Evolutionary conservation across 2,797 vertebrate species (phyloP).

Genomic region (Pteronotus mesoamericanus): DNA sequence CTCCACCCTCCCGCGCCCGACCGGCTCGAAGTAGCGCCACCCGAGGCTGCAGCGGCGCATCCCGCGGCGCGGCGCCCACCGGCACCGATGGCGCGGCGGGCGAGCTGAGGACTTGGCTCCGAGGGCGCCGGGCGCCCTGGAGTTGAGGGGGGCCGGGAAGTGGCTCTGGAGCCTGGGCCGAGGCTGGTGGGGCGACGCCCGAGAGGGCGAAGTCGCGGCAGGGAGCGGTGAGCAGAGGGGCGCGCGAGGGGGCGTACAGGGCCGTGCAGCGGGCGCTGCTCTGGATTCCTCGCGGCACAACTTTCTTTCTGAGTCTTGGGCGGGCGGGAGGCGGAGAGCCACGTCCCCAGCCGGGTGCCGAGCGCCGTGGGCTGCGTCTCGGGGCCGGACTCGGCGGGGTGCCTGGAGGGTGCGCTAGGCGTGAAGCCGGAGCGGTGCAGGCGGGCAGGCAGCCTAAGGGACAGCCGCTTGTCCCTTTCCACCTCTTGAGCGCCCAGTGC

Average conservation of each 20-base stretch:
- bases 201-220: slow-evolving; percentile 19
- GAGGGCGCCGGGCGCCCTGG: slow-evolving; percentile 56
- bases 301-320: not conserved
- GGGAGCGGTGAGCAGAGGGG: slow-evolving; percentile 44
- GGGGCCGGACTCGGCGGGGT: not conserved
- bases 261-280: not conserved
- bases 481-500: not conserved
- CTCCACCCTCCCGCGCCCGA: not conserved
- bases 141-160: slow-evolving; percentile 32
- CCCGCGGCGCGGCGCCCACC: slow-evolving; percentile 47
- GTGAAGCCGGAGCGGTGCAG: not conserved
- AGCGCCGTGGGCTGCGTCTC: not conserved
- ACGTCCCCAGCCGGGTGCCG: not conserved
- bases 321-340: slow-evolving; percentile 5
- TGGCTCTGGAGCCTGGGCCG: not conserved
- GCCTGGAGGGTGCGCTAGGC: not conserved
- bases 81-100: slow-evolving; percentile 39
- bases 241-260: not conserved
- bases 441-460: not conserved
- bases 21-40: not conserved
- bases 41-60: slow-evolving; percentile 40
- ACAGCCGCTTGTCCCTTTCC: not conserved
- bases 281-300: not conserved
- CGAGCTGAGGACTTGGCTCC: not conserved
- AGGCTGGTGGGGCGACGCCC: slow-evolving; percentile 9